Evolutionary conservation across 2,888 invertebrate species (phyloP), one percentile per base, ranked within the genome.

Genomic region (Oscheius sp.): DNA sequence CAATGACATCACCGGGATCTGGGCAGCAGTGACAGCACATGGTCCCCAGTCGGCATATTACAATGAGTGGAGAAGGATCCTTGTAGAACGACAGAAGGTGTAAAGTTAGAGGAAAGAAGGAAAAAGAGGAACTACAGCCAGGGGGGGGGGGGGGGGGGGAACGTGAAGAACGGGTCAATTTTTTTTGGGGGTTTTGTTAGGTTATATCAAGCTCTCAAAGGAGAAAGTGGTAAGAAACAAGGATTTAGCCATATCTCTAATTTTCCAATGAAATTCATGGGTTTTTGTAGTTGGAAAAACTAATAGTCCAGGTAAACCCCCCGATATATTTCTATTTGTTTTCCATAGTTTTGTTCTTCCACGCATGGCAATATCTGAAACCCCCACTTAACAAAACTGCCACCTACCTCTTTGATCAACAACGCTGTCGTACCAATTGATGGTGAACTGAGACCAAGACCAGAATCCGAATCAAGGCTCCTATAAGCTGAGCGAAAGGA

Each of bases 321-420:
- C n/a, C n/a, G n/a, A n/a, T n/a, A n/a, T n/a, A n/a, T 9, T 49
- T 49, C 24, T 26, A 49, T 22, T 22, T 9, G 3, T 41, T 41
- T 41, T 12, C 41, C 41, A n/a, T n/a, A n/a, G 5, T 30, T 30
- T 32, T 22, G 6, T 26, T 9, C 17, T 41, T 56, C 45, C 54
- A 65, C 45, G 54, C 65, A 65, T 65, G 65, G 56, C 65, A 51
- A 17, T 49, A 20, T 33, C 54, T 54, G 44, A 65, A 65, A 65
- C n/a, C n/a, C n/a, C n/a, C n/a, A n/a, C n/a, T n/a, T n/a, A 28
- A 26, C 1, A n/a, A 12, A 45, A 67, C 54, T 50, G 0, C 1
- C 24, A 66, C 75, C 33, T 51, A 79, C 79, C 73, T 79, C 79
- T 45, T 72, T 74, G 47, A 79, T 79, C 51, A 79, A 70, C 22